A percentile compares a stretch with the other conserved stretches of the same genome.
Evolutionary conservation across 2,113 vertebrate species (phyloP).

Genomic region (Anolis sagrei): DNA sequence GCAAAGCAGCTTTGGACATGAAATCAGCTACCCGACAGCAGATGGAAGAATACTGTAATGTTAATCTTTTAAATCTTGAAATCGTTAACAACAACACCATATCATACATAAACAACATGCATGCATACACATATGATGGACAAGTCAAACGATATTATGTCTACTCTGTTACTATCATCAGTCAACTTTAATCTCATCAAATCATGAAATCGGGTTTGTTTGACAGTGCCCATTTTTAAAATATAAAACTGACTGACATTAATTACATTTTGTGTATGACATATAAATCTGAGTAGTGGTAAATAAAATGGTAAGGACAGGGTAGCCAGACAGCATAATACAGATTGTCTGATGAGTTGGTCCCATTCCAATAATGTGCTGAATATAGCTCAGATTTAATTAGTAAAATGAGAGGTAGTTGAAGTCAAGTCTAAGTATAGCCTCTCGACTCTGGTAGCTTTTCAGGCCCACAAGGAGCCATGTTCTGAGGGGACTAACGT

Average conservation of each 20-base stretch:
- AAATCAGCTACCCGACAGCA: not conserved
- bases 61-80: not conserved
- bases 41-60: not conserved
- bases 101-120: not conserved
- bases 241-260: slow-evolving; percentile 25
- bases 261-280: slow-evolving; percentile 34
- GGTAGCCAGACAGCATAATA: not conserved
- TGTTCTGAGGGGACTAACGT: not conserved
- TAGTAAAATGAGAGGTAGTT: slow-evolving; percentile 12
- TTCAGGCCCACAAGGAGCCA: not conserved
- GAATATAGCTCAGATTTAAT: slow-evolving; percentile 7
- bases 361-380: slow-evolving; percentile 1
- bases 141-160: slow-evolving; percentile 10
- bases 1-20: not conserved
- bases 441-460: not conserved
- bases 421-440: not conserved
- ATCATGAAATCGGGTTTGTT: slow-evolving; percentile 33
- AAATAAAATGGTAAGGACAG: slow-evolving; percentile 33
- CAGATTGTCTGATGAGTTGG: slow-evolving; percentile 27
- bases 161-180: slow-evolving; percentile 17
- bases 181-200: slow-evolving; percentile 27
- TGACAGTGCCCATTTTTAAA: slow-evolving; percentile 21
- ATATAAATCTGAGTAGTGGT: slow-evolving; percentile 32
- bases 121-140: not conserved
- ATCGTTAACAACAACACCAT: not conserved